These are phyloP conservation scores for Platynereis dumerilii DNA, from an alignment of 2,888 invertebrate species.

Conservation along the genomic window DNA sequence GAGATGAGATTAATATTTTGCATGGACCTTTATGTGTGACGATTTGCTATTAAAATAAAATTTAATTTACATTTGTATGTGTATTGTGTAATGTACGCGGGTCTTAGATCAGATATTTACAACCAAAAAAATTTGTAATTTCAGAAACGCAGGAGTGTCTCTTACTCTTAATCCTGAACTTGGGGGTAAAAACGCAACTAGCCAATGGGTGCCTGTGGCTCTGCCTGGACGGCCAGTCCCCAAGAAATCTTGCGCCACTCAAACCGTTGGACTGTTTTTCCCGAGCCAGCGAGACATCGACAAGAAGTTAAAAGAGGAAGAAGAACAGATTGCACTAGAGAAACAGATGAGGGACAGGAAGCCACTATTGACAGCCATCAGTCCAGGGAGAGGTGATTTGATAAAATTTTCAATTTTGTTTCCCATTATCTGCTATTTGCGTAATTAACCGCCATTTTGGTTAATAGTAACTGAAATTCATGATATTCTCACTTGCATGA, in stretches of 20 bases:
- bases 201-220: constrained; percentile 50
- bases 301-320: constrained; percentile 50
- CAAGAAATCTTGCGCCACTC: constrained; percentile 47
- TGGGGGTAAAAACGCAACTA: constrained; percentile 11
- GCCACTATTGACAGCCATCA: constrained; percentile 60
- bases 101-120: too few relatives aligned
- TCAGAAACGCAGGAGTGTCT: constrained; percentile 3
- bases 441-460: too few relatives aligned
- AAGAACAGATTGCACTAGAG: constrained; percentile 53
- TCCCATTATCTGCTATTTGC: too few relatives aligned
- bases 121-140: too few relatives aligned
- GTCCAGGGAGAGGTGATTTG: constrained; percentile 63
- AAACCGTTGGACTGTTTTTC: constrained; percentile 63
- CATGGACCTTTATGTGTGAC: too few relatives aligned
- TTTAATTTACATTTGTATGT: too few relatives aligned
- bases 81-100: too few relatives aligned
- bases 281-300: constrained; percentile 58
- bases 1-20: too few relatives aligned
- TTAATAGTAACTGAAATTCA: too few relatives aligned
- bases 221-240: constrained; percentile 33
- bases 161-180: not conserved
- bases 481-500: too few relatives aligned
- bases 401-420: not conserved
- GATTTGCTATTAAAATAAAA: too few relatives aligned
- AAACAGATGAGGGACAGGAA: constrained; percentile 58